Percentiles rank a stretch among this genome's conserved stretches.
phyloP scores from a whole-genome alignment of 2,797 vertebrate genomes.

The Sebastolobus altivelis region DNA sequence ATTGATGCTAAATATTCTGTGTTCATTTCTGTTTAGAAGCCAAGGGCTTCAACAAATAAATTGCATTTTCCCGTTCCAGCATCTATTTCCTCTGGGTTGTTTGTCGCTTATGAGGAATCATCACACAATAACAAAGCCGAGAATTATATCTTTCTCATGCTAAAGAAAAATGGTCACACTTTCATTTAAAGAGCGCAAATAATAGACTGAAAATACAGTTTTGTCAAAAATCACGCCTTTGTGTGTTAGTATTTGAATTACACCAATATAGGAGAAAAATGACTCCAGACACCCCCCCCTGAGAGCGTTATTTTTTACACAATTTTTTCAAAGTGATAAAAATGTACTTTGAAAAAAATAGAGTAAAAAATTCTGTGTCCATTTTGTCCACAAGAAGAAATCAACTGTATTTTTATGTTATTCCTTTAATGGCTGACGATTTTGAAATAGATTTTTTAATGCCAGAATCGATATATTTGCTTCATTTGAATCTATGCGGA shows the following conservation, averaged over 20 bases:
- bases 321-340: too few species aligned
- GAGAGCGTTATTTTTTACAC: not conserved
- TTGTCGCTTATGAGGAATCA: constrained; percentile 29
- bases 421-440: not conserved
- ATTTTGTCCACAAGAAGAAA: not conserved
- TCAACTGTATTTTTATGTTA: not conserved
- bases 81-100: constrained; percentile 3
- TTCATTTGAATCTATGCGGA: too few species aligned
- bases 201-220: constrained; percentile 9
- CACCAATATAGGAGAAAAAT: not conserved
- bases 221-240: constrained; percentile 7
- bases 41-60: constrained; percentile 20
- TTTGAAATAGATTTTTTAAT: too few species aligned
- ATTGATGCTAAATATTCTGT: constrained; percentile 25
- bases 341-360: too few species aligned
- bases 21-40: constrained; percentile 32
- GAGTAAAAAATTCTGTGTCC: too few species aligned
- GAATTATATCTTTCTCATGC: not conserved
- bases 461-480: too few species aligned
- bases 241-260: constrained; percentile 6
- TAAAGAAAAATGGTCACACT: not conserved
- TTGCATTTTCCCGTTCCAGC: not conserved
- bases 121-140: not conserved
- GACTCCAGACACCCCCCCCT: not conserved
- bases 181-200: not conserved